These are phyloP conservation scores for Danaus chrysippus DNA, from an alignment of 2,888 invertebrate genomes.

Conservation along the genomic window DNA sequence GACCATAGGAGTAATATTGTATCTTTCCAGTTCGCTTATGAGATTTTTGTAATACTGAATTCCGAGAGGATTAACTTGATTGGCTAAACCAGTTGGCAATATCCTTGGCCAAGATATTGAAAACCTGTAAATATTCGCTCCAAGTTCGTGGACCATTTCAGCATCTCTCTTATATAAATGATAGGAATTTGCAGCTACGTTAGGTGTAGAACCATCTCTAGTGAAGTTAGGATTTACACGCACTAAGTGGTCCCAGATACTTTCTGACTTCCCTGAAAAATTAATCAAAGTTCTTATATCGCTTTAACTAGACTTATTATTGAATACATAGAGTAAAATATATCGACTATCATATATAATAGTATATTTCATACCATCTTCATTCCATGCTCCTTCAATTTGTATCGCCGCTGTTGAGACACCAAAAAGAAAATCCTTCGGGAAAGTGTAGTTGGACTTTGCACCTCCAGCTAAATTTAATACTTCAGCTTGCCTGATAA, in stretches of 20 bases:
- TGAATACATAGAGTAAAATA: no score
- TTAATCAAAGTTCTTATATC: background rate
- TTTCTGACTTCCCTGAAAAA: slow-evolving; percentile 81
- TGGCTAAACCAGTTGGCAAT: slow-evolving; percentile 83
- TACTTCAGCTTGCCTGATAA: slow-evolving; percentile 53
- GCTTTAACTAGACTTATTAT: no score
- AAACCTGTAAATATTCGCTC: slow-evolving; percentile 84
- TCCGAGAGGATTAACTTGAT: slow-evolving; percentile 83
- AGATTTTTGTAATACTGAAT: slow-evolving; percentile 87
- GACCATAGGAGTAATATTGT: slow-evolving; percentile 84
- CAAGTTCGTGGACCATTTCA: slow-evolving; percentile 80
- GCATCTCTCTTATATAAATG: slow-evolving; percentile 82
- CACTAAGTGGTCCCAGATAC: slow-evolving; percentile 79
- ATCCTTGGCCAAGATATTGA: slow-evolving; percentile 88
- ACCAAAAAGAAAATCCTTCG: slow-evolving; percentile 79
- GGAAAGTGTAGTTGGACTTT: slow-evolving; percentile 71
- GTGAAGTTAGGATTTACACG: slow-evolving; percentile 76
- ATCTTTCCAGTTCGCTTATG: slow-evolving; percentile 83
- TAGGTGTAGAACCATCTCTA: slow-evolving; percentile 78
- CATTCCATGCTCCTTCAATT: slow-evolving; percentile 80
- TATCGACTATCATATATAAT: background rate
- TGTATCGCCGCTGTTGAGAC: slow-evolving; percentile 81
- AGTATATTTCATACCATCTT: slow-evolving; percentile 51
- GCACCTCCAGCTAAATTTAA: slow-evolving; percentile 60
- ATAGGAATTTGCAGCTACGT: slow-evolving; percentile 85